Percentiles rank a stretch among this genome's conserved stretches.
Conservation (phyloP, 1,140 invertebrate species). For the Drosophila repleta region DNA sequence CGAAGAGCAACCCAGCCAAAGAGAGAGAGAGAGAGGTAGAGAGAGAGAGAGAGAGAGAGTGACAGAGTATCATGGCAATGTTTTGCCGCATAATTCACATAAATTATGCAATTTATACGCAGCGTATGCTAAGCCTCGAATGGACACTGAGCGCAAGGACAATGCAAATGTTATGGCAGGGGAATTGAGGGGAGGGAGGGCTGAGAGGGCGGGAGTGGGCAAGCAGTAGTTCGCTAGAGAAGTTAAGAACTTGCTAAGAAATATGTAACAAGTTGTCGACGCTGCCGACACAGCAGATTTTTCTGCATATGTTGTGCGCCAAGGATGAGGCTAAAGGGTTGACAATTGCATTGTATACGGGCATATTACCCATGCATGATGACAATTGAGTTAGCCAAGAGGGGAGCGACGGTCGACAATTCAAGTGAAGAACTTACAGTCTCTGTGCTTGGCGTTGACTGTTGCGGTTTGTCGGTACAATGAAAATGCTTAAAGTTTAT, state of each 20-base stretch:
- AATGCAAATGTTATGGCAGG: conserved; percentile 65
- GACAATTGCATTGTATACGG: conserved; percentile 31
- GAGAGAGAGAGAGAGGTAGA: background rate
- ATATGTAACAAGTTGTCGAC: conserved; percentile 67
- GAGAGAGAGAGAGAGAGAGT: background rate
- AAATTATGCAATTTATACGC: conserved; percentile 81
- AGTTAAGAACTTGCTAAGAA: conserved; percentile 50
- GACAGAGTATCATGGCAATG: conserved; percentile 30
- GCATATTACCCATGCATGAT: conserved; percentile 27
- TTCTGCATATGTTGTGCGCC: conserved; percentile 38
- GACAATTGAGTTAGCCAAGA: conserved; percentile 49
- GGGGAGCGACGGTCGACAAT: background rate
- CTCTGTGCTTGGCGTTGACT: conserved; percentile 31
- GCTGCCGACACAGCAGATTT: conserved; percentile 50
- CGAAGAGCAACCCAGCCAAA: background rate
- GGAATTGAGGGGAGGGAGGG: background rate
- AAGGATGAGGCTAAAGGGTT: conserved; percentile 39
- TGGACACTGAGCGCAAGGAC: conserved; percentile 51
- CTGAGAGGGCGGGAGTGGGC: background rate
- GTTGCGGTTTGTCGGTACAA: background rate
- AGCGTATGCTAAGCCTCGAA: conserved; percentile 71
- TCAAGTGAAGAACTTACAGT: conserved; percentile 29
- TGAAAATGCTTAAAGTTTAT: conserved; percentile 43
- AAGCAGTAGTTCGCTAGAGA: background rate
- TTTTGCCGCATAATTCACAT: conserved; percentile 80